Conservation (phyloP, 2,797 vertebrate genomes). For the Acipenser transmontanus region DNA sequence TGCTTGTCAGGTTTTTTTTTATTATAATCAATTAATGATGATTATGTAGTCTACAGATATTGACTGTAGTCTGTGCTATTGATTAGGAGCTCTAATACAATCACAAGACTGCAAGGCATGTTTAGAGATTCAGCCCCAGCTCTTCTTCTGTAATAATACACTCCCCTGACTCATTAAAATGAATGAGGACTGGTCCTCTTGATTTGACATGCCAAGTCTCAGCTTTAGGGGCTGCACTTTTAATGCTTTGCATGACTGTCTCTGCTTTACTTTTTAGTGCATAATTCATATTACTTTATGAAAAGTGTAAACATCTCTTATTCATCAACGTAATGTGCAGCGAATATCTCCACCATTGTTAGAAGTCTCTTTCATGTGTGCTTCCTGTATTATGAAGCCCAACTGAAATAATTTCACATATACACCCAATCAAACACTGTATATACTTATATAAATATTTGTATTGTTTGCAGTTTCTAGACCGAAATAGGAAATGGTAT, state of each 20-base stretch:
- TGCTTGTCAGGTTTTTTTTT: constrained; percentile 39
- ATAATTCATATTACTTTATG: constrained; percentile 59
- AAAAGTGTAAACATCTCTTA: constrained; percentile 59
- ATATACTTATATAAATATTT: too few species aligned
- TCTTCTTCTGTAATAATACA: constrained; percentile 28
- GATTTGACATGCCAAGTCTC: constrained; percentile 37
- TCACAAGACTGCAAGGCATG: constrained; percentile 26
- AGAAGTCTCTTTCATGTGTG: constrained; percentile 51
- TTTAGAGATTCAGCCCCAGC: constrained; percentile 26
- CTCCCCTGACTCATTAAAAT: constrained; percentile 45
- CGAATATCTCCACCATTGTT: constrained; percentile 52
- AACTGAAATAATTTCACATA: too few species aligned
- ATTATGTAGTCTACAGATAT: constrained; percentile 44
- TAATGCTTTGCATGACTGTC: constrained; percentile 42
- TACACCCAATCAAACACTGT: too few species aligned
- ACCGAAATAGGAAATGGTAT: too few species aligned
- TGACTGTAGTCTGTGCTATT: constrained; percentile 39
- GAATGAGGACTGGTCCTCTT: constrained; percentile 38
- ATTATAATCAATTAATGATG: constrained; percentile 41
- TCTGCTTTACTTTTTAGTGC: constrained; percentile 49
- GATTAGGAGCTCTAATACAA: constrained; percentile 48
- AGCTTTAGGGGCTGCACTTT: constrained; percentile 32
- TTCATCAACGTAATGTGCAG: constrained; percentile 43
- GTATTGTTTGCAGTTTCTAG: too few species aligned
- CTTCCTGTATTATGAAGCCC: background rate